Base-by-base conservation (phyloP, 1,140 invertebrate species). In the Drosophila orena region DNA sequence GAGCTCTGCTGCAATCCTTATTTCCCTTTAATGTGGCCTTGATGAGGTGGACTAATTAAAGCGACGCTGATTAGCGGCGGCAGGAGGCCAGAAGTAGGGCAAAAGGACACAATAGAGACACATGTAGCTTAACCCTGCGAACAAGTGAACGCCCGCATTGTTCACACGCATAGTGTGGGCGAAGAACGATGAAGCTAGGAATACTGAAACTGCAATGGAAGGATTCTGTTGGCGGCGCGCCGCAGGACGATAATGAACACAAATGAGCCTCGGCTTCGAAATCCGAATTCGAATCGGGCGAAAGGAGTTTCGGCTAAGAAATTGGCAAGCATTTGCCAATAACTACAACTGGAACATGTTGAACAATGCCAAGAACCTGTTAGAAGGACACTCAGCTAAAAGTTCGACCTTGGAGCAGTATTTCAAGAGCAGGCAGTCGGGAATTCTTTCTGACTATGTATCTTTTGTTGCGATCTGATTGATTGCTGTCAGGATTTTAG, bases 161-260 rank as follows among this genome's bases (percentile, higher is more conserved):
- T 75, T 75, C 72, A 75, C 72, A 75, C 73, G 73, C 61, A 76
- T 55, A 38, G 34, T 74, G 49, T 74, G 53, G 69, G 46, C 50
- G 24, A 47, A 53, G 43, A 22, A 46, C 20, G 38, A 44, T 15
- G 30, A 53, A 15, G 35, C 42, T 46, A 52, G 20, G 27, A 27
- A n/a, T n/a, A n/a, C n/a, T n/a, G n/a, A n/a, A 42, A 52, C 38
- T 34, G 66, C 17, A 42, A n/a, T 46, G 52, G 59, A 75, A 75
- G 72, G 72, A 75, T 75, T 65, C n/a, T 20, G 71, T 64, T 88
- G 81, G 83, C 83, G 81, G 81, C 81, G 83, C 83, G 83, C 83
- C 83, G 83, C 83, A 86, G 75, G 83, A 83, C 83, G 79, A 86
- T 86, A 86, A 86, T 86, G 83, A 88, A 86, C 83, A 86, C 83